Evolutionary conservation across 2,888 invertebrate genomes (phyloP), one percentile per base, ranked within the genome.

Genomic region (Nomada goodeniana): DNA sequence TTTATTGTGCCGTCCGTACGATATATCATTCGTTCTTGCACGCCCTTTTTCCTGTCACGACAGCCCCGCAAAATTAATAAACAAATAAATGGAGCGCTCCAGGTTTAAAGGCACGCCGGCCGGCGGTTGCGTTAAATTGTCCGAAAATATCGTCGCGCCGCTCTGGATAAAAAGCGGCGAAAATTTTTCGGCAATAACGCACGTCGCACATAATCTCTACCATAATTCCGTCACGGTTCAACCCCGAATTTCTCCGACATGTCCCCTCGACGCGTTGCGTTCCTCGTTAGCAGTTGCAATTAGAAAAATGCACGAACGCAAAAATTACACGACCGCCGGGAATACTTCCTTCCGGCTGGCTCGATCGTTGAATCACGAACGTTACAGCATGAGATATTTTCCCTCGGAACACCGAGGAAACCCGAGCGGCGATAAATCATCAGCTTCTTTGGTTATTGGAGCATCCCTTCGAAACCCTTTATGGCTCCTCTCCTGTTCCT

Each of bases 401-500:
- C 42, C 36, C n/a, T 7, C 29, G 70, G 70, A 72, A 68, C 44
- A 81, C 59, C 76, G 76, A 71, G 42, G 73, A 72, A 36, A 71
- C 76, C 50, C 71, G 44, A 42, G 9, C n/a, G 42, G n/a, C 75
- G 60, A 84, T 86, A 86, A 79, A 84, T 86, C 84, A 86, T 50
- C 64, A 55, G 60, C 73, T 76, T 72, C 67, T 73, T 76, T 82
- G 59, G 80, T 73, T 81, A 71, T 80, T 73, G 86, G 78, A 86
- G 76, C 57, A 70, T 70, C 73, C 47, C 67, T 75, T 53, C 20
- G 53, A 61, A 81, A 68, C 63, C 71, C 64, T 59, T 73, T 67
- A 55, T 44, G 55, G 72, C 61, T 67, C 70, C 23, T 80, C n/a
- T 20, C 67, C 47, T 26, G 53, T 26, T 3, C 18, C 57, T 7